Base-by-base conservation (phyloP, 1,140 invertebrate genomes). In the Drosophila chauvacae region DNA sequence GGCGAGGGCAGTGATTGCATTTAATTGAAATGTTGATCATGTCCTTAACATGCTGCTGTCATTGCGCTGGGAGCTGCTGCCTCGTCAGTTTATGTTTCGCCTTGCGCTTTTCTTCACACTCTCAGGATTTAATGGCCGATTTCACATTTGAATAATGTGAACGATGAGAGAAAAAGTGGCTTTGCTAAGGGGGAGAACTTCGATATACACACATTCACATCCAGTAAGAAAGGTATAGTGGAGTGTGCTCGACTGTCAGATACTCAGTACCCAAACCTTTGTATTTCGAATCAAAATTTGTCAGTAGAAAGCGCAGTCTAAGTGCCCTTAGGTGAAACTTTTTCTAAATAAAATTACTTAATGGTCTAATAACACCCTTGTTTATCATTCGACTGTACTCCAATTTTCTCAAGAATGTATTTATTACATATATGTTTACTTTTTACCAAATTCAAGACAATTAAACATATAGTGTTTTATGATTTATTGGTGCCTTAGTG, bases 1-100 rank as follows among this genome's bases (percentile, higher is more conserved):
- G 11, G 20, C 57, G 71, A 80, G 66, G 68, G 56, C 53, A 63
- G 75, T 87, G 84, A 90, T 90, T 90, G 71, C 78, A 81, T 68
- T 48, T 81, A 90, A 90, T 90, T 90, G 85, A 85, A 90, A 90
- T 90, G 86, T 85, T 90, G 85, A 85, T 90, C 72, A 85, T 90
- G 85, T 90, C 85, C 85, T 90, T 90, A 90, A 77, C 78, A 73
- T 85, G 71, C 16, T 42, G 75, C 64, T 73, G 55, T 75, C 56
- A 79, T 75, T 79, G 59, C 64, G 63, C 50, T 39, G 20, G 53
- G 33, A 39, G 53, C 53, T 42, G 58, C 41, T 71, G 45, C 53
- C 65, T 35, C 55, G 41, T 55, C 53, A 42, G 57, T 41, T 76
- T 58, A 20, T 58, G n/a, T 37, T 64, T 55, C 44, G 72, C 41